Percentiles rank a stretch among this genome's conserved stretches.
Evolutionary conservation across 2,888 invertebrate genomes (phyloP).

Genomic region (Dichetophora obliterata): DNA sequence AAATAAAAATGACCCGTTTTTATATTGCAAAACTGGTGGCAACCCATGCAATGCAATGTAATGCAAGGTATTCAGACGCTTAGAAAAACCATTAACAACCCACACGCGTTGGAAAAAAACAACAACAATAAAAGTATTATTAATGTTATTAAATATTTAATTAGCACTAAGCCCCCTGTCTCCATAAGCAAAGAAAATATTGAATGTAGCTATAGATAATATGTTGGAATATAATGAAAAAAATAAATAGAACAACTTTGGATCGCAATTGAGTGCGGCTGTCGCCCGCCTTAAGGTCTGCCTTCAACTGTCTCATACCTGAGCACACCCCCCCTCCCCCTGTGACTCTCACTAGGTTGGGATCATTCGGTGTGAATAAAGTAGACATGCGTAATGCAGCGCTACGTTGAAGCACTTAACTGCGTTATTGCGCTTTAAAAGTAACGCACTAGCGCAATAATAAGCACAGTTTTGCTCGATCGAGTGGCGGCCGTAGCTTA

Average conservation of each 20-base stretch:
- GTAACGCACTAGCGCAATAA: too few species aligned
- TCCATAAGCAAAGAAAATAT: neutral
- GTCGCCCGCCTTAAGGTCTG: neutral
- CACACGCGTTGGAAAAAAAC: slow-evolving; percentile 18
- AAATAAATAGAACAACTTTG: neutral
- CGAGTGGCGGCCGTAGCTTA: too few species aligned
- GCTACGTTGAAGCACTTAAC: too few species aligned
- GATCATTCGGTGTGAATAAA: slow-evolving; percentile 30
- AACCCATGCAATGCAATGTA: neutral
- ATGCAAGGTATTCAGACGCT: neutral
- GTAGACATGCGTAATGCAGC: too few species aligned
- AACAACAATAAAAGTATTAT: neutral
- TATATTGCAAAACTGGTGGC: too few species aligned
- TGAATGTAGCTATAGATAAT: neutral
- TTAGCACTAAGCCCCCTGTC: slow-evolving; percentile 58
- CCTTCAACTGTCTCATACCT: neutral
- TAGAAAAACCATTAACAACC: slow-evolving; percentile 19
- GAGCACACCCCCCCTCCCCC: neutral
- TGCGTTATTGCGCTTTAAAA: too few species aligned
- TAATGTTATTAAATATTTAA: slow-evolving; percentile 51
- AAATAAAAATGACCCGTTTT: too few species aligned
- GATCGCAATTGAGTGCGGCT: neutral
- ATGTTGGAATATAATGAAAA: neutral
- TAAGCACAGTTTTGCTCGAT: too few species aligned
- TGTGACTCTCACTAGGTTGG: neutral